These are phyloP conservation scores for Agonopterix arenella DNA, from an alignment of 2,888 invertebrate species.

Conservation along the genomic window DNA sequence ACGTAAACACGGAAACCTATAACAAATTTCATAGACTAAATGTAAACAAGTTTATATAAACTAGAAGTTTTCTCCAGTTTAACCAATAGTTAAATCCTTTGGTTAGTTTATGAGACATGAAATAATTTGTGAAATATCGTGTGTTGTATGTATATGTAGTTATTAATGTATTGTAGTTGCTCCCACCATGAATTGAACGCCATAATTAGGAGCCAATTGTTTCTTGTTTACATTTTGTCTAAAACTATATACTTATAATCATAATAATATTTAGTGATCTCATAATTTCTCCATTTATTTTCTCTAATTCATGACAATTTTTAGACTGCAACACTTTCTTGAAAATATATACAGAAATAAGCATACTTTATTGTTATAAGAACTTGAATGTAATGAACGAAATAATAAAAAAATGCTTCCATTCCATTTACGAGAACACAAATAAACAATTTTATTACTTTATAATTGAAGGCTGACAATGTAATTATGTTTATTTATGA, in stretches of 20 bases:
- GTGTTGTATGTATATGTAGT: slow-evolving; percentile 14
- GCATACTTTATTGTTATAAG: slow-evolving; percentile 5
- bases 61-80: slow-evolving; percentile 7
- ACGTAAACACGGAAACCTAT: slow-evolving; percentile 35
- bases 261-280: slow-evolving; percentile 61
- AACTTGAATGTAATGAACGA: slow-evolving; percentile 1
- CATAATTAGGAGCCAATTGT: slow-evolving; percentile 34
- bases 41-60: slow-evolving; percentile 53
- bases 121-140: too few relatives aligned
- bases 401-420: neutral
- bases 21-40: slow-evolving; percentile 42
- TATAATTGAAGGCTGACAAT: neutral
- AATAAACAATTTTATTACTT: neutral
- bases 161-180: slow-evolving; percentile 12
- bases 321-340: slow-evolving; percentile 15
- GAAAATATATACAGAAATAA: slow-evolving; percentile 12
- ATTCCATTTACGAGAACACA: slow-evolving; percentile 1
- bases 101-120: too few relatives aligned
- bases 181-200: slow-evolving; percentile 40
- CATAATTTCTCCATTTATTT: slow-evolving; percentile 56
- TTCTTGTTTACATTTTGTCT: slow-evolving; percentile 69
- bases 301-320: slow-evolving; percentile 28
- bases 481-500: neutral
- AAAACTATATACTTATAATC: slow-evolving; percentile 3
- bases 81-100: too few relatives aligned